Evolutionary conservation across 2,888 invertebrate species (phyloP).

Genomic region (Heterodera filipjevi): DNA sequence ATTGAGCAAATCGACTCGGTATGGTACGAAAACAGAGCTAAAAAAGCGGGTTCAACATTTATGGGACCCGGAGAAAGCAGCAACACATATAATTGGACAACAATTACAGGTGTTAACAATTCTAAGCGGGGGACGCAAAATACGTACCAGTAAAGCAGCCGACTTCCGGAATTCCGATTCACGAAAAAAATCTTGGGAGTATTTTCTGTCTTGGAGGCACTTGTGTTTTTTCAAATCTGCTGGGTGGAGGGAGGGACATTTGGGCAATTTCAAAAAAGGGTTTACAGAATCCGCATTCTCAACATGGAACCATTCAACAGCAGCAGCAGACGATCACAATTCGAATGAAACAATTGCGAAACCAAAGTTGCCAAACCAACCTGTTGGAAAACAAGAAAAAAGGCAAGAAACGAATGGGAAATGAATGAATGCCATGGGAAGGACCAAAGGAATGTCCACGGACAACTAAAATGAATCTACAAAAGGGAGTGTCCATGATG

Average conservation of each 20-base stretch:
- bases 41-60: slow-evolving; percentile 24
- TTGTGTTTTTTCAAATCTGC: too few relatives aligned
- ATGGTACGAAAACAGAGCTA: slow-evolving; percentile 23
- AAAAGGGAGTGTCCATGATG: too few relatives aligned
- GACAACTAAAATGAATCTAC: too few relatives aligned
- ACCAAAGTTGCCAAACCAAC: slow-evolving; percentile 2
- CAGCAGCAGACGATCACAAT: neutral
- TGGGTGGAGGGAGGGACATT: neutral
- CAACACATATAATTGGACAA: slow-evolving; percentile 27
- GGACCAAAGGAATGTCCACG: too few relatives aligned
- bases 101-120: slow-evolving; percentile 26
- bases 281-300: slow-evolving; percentile 20
- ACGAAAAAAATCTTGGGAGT: too few relatives aligned
- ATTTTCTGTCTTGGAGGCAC: too few relatives aligned
- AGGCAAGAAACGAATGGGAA: neutral
- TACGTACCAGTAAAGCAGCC: too few relatives aligned
- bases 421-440: too few relatives aligned
- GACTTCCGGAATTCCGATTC: too few relatives aligned
- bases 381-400: neutral
- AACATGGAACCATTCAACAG: neutral
- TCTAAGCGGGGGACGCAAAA: neutral
- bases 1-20: slow-evolving; percentile 42
- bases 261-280: neutral
- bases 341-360: neutral
- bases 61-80: slow-evolving; percentile 43